A percentile compares a stretch with the other conserved stretches of the same genome.
Evolutionary conservation across 1,140 invertebrate genomes (phyloP).

Genomic region (Pseudobourletiella spinata): DNA sequence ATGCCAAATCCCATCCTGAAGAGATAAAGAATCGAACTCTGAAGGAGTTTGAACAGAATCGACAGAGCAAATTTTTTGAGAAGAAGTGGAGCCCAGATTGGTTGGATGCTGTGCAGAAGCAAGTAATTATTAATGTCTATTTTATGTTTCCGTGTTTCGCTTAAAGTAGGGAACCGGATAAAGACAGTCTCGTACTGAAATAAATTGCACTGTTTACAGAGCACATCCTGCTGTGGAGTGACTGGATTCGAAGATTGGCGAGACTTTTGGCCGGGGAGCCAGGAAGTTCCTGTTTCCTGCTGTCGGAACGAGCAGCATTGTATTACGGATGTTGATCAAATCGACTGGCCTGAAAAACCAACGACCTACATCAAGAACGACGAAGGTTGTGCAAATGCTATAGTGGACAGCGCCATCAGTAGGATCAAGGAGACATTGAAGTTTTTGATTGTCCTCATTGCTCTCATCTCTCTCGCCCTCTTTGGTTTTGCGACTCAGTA

Average conservation of each 20-base stretch:
- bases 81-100: neutral
- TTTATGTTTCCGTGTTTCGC: no score
- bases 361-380: constrained; percentile 5
- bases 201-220: neutral
- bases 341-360: neutral
- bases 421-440: neutral
- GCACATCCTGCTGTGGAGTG: neutral
- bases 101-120: neutral
- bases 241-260: neutral
- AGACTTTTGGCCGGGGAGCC: neutral
- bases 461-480: neutral
- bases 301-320: neutral
- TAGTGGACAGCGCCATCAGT: neutral
- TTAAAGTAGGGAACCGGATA: neutral
- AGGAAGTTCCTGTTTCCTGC: neutral
- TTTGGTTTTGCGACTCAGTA: neutral
- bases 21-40: neutral
- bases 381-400: neutral
- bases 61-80: neutral
- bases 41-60: neutral
- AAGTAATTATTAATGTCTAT: neutral
- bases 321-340: neutral
- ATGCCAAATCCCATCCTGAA: neutral
- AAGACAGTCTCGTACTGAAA: neutral
- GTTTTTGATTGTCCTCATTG: neutral